Evolutionary conservation across 2,888 invertebrate species (phyloP).

Genomic region (Ligdia adustata): DNA sequence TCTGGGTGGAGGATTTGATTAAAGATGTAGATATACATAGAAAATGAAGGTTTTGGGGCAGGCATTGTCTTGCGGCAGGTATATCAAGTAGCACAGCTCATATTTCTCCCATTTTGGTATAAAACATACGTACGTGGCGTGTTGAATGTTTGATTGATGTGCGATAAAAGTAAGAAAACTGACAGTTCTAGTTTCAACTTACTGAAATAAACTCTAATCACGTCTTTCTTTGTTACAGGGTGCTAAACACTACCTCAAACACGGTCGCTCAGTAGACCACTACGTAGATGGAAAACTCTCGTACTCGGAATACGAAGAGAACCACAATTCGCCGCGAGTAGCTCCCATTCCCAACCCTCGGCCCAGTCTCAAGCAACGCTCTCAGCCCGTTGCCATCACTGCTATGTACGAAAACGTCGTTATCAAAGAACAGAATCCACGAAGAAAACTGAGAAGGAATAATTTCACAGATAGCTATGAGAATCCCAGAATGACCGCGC

Average conservation of each 20-base stretch:
- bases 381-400: slow-evolving; percentile 89
- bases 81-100: no score
- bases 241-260: slow-evolving; percentile 84
- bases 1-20: no score
- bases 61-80: no score
- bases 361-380: slow-evolving; percentile 73
- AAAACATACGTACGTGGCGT: no score
- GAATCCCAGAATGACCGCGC: slow-evolving; percentile 66
- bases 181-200: background rate
- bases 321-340: slow-evolving; percentile 71
- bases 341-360: slow-evolving; percentile 74
- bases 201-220: background rate
- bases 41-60: no score
- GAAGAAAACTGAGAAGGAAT: slow-evolving; percentile 87
- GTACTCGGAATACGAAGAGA: slow-evolving; percentile 82
- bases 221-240: slow-evolving; percentile 69
- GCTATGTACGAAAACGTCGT: slow-evolving; percentile 89
- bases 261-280: slow-evolving; percentile 90
- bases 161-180: no score
- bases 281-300: slow-evolving; percentile 88
- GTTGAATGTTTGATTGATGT: no score
- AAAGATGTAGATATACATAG: no score
- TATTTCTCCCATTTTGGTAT: no score
- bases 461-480: slow-evolving; percentile 86
- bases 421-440: slow-evolving; percentile 88